Base-by-base conservation (phyloP, 1,140 invertebrate species). In the Apis cerana region DNA sequence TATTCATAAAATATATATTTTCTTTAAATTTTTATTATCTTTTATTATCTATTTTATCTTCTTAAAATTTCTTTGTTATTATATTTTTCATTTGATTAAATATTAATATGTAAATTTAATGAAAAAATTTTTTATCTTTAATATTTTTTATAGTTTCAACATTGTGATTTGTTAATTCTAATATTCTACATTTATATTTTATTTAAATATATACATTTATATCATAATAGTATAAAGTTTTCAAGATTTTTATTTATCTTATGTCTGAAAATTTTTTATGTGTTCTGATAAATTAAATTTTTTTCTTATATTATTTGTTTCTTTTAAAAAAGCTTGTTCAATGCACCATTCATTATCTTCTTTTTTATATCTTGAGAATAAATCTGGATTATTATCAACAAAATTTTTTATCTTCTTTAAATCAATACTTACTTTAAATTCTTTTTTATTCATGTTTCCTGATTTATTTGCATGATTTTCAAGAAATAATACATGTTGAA, bases 371-470 rank as follows among this genome's bases (percentile, higher is more conserved):
- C 84, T 91, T n/a, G 80, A 67, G 81, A 93, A 89, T 23, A 92
- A 84, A 76, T 88, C 80, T 11, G 89, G 89, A n/a, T 89, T 91
- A 23, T 75, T 80, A 23, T 83, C 84, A 0, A 94, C 81, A 1
- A 93, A 81, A 19, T 72, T 81, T 59, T 86, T 82, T 75, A 94
- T 91, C 83, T 91, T 93, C 10, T 86, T 85, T 17, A 94, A 84
- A 83, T 94, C 92, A 58, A 93, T 93, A 68, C 92, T 93, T 33
- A 94, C 90, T 90, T 89, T 92, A 27, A 90, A 82, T 58, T 87
- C 76, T 5, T 68, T 23, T 59, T 76, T 58, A 62, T 62, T 64
- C 0, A 71, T 74, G 27, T 61, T 83, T 12, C 69, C 27, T 0
- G 13, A 23, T 33, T 70, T 9, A 52, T 79, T 48, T 48, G n/a